A percentile compares a stretch with the other conserved stretches of the same genome.
Conservation (phyloP, 2,888 invertebrate species). For the Mactromeris polynyma region DNA sequence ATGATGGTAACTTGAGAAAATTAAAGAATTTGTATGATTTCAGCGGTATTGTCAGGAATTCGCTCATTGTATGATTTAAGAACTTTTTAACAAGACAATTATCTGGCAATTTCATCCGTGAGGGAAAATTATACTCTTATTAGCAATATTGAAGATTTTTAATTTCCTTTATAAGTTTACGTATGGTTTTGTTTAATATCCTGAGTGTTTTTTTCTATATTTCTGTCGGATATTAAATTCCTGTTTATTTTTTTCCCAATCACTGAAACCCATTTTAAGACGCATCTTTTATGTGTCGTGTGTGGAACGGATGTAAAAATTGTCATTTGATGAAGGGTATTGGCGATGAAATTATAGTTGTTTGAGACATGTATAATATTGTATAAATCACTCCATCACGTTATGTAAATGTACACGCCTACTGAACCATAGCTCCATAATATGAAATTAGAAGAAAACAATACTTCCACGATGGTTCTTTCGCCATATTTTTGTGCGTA, state of each 20-base stretch:
- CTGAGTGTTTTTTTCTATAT: not conserved
- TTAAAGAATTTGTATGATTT: conserved; percentile 30
- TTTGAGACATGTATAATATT: too few relatives aligned
- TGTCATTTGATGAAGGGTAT: not conserved
- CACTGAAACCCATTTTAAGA: not conserved
- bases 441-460: too few relatives aligned
- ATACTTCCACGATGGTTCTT: too few relatives aligned
- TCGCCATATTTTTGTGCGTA: too few relatives aligned
- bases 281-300: not conserved
- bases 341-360: too few relatives aligned
- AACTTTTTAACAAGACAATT: conserved; percentile 18
- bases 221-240: conserved; percentile 14
- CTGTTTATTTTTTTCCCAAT: not conserved
- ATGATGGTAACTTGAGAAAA: conserved; percentile 8
- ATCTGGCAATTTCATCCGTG: conserved; percentile 19
- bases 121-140: conserved; percentile 2
- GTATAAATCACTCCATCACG: too few relatives aligned
- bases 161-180: conserved; percentile 20
- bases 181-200: conserved; percentile 42
- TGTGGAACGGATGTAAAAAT: not conserved
- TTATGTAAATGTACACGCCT: too few relatives aligned
- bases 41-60: not conserved
- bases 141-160: conserved; percentile 20
- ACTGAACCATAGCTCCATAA: too few relatives aligned
- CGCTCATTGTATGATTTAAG: not conserved